Conservation (phyloP, 2,797 vertebrate genomes). For the Liasis olivaceus region DNA sequence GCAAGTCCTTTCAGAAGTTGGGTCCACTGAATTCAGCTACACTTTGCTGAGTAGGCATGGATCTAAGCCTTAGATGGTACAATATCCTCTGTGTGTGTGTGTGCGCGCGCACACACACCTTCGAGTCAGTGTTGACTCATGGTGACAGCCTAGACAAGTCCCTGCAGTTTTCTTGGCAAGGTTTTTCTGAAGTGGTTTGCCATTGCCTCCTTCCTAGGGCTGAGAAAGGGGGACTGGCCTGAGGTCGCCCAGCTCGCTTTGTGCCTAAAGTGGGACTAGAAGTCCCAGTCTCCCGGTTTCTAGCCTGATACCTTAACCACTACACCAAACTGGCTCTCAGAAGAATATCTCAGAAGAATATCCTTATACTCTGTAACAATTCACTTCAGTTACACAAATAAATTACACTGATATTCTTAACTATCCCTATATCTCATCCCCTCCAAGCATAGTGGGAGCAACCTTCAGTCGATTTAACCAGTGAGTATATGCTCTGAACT, state of each 20-base stretch:
- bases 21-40: not conserved
- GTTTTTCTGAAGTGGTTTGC: not conserved
- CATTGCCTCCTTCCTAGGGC: not conserved
- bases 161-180: not conserved
- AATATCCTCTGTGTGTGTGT: not conserved
- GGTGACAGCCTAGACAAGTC: not conserved
- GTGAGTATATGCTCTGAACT: no score
- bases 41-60: not conserved
- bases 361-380: not conserved
- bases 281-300: not conserved
- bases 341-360: not conserved
- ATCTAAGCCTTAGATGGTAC: not conserved
- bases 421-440: not conserved
- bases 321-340: not conserved
- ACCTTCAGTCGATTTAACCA: not conserved
- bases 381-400: not conserved
- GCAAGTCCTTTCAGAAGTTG: not conserved
- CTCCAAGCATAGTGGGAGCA: not conserved
- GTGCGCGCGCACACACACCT: no score
- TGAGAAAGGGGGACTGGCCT: not conserved
- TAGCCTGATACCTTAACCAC: not conserved
- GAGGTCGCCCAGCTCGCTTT: not conserved
- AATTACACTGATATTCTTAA: not conserved
- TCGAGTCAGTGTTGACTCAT: not conserved
- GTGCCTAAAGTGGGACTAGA: not conserved